These are phyloP conservation scores for Drosophila pandora DNA, from an alignment of 1,140 invertebrate species.

Conservation along the genomic window DNA sequence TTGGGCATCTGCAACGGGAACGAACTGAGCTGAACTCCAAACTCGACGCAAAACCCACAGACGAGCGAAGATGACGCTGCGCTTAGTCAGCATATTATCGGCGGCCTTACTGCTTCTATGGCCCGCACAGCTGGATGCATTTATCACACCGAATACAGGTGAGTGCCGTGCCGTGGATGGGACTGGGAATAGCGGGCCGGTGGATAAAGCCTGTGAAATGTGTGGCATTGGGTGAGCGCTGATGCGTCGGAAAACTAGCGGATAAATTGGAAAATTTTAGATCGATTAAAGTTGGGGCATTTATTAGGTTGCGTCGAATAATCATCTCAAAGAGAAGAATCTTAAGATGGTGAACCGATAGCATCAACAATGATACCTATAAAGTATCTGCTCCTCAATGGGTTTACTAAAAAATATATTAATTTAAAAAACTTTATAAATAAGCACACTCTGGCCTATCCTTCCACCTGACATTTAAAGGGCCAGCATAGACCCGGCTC, in stretches of 20 bases:
- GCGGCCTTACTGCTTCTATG: slow-evolving; percentile 63
- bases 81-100: slow-evolving; percentile 75
- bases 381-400: no score
- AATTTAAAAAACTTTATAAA: background rate
- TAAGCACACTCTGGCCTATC: background rate
- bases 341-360: background rate
- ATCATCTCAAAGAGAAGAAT: background rate
- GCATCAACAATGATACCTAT: no score
- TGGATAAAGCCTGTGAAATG: slow-evolving; percentile 31
- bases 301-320: background rate
- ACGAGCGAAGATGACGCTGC: slow-evolving; percentile 70
- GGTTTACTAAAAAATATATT: no score
- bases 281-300: background rate
- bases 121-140: slow-evolving; percentile 78
- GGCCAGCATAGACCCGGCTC: background rate
- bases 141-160: slow-evolving; percentile 78
- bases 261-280: slow-evolving; percentile 2
- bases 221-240: slow-evolving; percentile 23
- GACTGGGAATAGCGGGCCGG: slow-evolving; percentile 2
- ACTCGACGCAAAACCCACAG: background rate
- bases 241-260: slow-evolving; percentile 2
- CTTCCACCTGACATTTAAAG: background rate
- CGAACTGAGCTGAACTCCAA: background rate
- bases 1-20: slow-evolving; percentile 45
- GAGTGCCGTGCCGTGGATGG: slow-evolving; percentile 25